Evolutionary conservation across 2,113 vertebrate genomes (phyloP), one percentile per base, ranked within the genome.

Genomic region (Bucco capensis): DNA sequence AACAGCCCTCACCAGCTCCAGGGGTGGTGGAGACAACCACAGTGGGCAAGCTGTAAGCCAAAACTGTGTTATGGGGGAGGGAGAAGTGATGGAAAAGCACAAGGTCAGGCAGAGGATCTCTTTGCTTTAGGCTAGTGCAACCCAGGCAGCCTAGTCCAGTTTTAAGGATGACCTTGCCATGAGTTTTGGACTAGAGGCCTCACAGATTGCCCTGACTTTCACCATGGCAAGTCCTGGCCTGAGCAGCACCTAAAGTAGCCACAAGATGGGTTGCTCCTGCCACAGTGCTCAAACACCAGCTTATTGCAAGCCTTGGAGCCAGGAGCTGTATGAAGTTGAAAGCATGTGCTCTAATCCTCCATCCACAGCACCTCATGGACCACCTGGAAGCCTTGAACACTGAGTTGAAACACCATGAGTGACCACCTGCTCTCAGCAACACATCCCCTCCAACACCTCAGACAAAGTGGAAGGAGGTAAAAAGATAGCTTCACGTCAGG

Each of bases 1-100:
- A 35, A 8, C 66, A 65, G 49, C 19, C 12, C 11, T 54, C 14
- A 56, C 14, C 64, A 54, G 66, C 27, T 58, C 23, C 12, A 14
- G 5, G 11, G 17, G 1, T 4, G 24, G 12, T 18, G 14, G n/a
- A 40, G 15, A 19, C 1, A 0, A 49, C 42, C 37, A 28, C 0
- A 0, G 28, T 1, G 0, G 37, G 30, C 1, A 3, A 82, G 37
- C 30, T 19, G 35, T 4, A 50, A 69, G 46, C 21, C 35, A n/a
- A 3, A 56, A 25, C 35, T 5, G 28, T 9, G 31, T 35, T n/a
- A 8, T 0, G 0, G 11, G 23, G 5, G 9, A 19, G 14, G 22
- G 16, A 5, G 8, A 67, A 75, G 38, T 1, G 21, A 50, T 42
- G n/a, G 28, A 72, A 30, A 47, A 88, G 12, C 14, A 14, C 10